Evolutionary conservation across 1,140 invertebrate genomes (phyloP).

Genomic region (Agrilus planipennis): DNA sequence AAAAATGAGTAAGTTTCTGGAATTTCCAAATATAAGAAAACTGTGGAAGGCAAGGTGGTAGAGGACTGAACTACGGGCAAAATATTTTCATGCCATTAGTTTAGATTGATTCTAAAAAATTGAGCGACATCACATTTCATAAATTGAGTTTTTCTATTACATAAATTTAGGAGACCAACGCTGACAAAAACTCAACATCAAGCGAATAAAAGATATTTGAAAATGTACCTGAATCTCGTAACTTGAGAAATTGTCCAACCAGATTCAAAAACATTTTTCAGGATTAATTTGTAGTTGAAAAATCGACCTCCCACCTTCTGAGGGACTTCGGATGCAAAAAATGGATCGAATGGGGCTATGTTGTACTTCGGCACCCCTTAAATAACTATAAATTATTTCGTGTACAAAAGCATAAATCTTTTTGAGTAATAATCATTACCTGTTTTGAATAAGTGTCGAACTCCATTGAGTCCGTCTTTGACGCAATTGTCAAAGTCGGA

Average conservation of each 20-base stretch:
- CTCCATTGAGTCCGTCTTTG: constrained; percentile 56
- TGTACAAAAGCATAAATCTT: background rate
- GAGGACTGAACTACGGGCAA: too few species aligned
- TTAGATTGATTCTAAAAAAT: too few species aligned
- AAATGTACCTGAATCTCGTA: constrained; percentile 51
- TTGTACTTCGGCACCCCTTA: constrained; percentile 57
- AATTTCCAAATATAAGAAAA: too few species aligned
- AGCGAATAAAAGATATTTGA: background rate
- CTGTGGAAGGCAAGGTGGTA: too few species aligned
- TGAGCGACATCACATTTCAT: too few species aligned
- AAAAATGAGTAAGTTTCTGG: too few species aligned
- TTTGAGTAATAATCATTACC: constrained; percentile 35
- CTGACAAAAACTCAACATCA: too few species aligned
- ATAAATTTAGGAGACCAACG: too few species aligned
- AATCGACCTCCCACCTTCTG: constrained; percentile 47
- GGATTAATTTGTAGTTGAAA: constrained; percentile 54
- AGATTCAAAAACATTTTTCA: constrained; percentile 58
- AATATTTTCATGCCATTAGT: too few species aligned
- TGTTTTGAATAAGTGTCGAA: constrained; percentile 57
- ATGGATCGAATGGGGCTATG: constrained; percentile 64
- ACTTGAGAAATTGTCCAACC: constrained; percentile 67
- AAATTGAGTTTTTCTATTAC: too few species aligned
- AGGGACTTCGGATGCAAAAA: constrained; percentile 52
- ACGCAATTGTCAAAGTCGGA: constrained; percentile 58
- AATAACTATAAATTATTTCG: constrained; percentile 15